Conservation (phyloP, 2,797 vertebrate species). For the Pelochelys cantorii region DNA sequence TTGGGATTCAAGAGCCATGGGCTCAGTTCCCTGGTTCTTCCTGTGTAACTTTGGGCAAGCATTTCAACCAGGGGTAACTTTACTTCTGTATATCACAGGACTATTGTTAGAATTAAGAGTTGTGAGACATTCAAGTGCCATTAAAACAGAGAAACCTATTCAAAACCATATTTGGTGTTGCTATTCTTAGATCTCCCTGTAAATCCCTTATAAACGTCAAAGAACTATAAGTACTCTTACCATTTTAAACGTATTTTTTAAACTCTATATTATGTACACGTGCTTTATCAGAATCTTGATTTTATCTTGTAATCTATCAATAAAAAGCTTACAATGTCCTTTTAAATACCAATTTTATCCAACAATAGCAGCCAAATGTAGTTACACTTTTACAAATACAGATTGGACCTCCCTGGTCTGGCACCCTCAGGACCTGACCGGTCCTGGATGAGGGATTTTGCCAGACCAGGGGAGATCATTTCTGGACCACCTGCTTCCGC, state of each 20-base stretch:
- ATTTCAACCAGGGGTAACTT: background rate
- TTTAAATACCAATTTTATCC: background rate
- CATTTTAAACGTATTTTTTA: background rate
- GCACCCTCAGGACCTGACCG: too few species aligned
- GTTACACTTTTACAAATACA: accelerated
- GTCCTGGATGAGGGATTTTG: too few species aligned
- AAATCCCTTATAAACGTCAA: background rate
- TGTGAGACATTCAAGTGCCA: background rate
- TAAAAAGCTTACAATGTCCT: background rate
- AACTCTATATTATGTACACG: background rate
- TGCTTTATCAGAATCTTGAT: background rate
- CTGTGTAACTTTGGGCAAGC: background rate
- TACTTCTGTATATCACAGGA: background rate
- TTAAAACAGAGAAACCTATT: background rate
- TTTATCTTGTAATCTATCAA: background rate
- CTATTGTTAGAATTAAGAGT: background rate
- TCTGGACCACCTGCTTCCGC: too few species aligned
- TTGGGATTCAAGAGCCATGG: background rate
- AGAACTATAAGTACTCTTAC: background rate
- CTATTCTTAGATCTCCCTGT: background rate
- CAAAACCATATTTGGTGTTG: background rate
- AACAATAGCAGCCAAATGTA: background rate
- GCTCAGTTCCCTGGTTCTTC: background rate
- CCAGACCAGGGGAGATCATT: too few species aligned
- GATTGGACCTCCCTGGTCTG: too few species aligned